These are phyloP conservation scores for Macrocentrus cingulum DNA, from an alignment of 1,140 invertebrate genomes.

Conservation along the genomic window DNA sequence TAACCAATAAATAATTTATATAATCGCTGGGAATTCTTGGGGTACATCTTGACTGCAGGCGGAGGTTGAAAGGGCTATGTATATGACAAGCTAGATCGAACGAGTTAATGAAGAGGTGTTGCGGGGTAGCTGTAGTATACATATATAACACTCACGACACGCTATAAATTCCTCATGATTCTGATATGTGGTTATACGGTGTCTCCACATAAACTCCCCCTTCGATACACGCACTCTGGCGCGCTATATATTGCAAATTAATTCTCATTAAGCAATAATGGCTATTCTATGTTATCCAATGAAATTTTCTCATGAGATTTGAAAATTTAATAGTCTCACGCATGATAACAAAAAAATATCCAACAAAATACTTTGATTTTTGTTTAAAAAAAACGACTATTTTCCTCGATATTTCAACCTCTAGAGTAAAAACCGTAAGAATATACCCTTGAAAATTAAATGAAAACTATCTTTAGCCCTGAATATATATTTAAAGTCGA, in stretches of 20 bases:
- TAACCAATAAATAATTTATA: not conserved
- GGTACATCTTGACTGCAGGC: not conserved
- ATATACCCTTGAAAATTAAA: too few species aligned
- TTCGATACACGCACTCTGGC: constrained; percentile 12
- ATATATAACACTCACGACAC: constrained; percentile 18
- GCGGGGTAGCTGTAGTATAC: not conserved
- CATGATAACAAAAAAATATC: too few species aligned
- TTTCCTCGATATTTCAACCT: too few species aligned
- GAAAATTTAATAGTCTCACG: too few species aligned
- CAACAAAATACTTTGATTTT: too few species aligned
- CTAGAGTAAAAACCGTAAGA: too few species aligned
- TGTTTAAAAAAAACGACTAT: too few species aligned
- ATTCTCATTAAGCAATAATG: constrained; percentile 33
- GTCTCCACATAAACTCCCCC: constrained; percentile 16
- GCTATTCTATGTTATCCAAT: constrained; percentile 24
- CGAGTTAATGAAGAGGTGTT: constrained; percentile 30
- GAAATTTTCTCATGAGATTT: constrained; percentile 24
- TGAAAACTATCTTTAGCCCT: too few species aligned
- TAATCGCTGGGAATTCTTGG: not conserved
- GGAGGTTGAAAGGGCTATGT: not conserved
- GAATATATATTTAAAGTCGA: too few species aligned
- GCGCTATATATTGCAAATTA: constrained; percentile 26
- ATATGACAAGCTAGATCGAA: constrained; percentile 27
- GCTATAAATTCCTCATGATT: constrained; percentile 17
- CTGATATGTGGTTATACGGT: not conserved